A percentile compares a stretch with the other conserved stretches of the same genome.
These are phyloP conservation scores for Xestia ashworthii DNA, from an alignment of 2,888 invertebrate species.

Conservation along the genomic window DNA sequence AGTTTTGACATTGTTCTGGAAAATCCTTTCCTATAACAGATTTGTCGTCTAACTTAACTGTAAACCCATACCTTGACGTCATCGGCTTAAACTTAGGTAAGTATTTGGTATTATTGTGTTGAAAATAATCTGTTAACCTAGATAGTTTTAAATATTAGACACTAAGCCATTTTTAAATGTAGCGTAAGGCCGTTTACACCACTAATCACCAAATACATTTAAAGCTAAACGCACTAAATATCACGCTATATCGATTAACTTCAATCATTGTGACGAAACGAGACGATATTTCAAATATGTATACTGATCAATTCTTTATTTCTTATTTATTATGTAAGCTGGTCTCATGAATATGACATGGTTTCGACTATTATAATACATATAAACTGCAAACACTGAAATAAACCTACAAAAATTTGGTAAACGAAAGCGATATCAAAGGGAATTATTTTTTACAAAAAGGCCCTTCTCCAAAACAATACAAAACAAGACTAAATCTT, in stretches of 20 bases:
- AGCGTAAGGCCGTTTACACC: background rate
- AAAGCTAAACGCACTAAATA: background rate
- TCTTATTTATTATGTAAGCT: background rate
- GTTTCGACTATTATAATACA: background rate
- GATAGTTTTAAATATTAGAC: background rate
- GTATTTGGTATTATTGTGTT: background rate
- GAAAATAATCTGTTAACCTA: background rate
- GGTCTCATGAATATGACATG: background rate
- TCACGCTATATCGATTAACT: background rate
- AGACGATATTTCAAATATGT: background rate
- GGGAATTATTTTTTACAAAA: background rate
- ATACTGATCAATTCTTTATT: background rate
- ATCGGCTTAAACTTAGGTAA: background rate
- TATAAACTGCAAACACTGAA: background rate
- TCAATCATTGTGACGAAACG: background rate
- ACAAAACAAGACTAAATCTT: background rate
- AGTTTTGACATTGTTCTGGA: slow-evolving; percentile 35
- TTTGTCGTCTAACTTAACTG: slow-evolving; percentile 12
- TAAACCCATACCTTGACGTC: background rate
- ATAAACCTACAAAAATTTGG: background rate
- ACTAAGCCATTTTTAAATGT: no score
- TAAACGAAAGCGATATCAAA: background rate
- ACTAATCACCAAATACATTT: background rate
- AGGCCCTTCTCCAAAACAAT: background rate
- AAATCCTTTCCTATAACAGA: slow-evolving; percentile 18